Evolutionary conservation across 2,113 vertebrate species (phyloP).

Genomic region (Heteronetta atricapilla): DNA sequence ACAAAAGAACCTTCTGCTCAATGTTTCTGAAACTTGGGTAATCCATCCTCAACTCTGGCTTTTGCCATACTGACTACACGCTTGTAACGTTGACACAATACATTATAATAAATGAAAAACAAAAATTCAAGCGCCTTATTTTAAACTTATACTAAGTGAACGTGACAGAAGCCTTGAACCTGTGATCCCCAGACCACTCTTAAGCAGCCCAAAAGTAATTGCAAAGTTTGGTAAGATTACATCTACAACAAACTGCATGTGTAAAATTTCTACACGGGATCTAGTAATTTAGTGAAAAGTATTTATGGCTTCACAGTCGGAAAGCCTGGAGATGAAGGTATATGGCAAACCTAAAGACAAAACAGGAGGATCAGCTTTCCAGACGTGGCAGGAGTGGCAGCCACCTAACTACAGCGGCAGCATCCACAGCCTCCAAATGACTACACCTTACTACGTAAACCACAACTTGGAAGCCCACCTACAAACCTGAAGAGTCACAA

Average conservation of each 20-base stretch:
- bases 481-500: not conserved
- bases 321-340: not conserved
- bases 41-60: not conserved
- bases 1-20: not conserved
- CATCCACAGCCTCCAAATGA: not conserved
- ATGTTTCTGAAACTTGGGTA: not conserved
- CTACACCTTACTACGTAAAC: not conserved
- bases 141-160: not conserved
- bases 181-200: not conserved
- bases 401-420: not conserved
- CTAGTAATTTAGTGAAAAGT: not conserved
- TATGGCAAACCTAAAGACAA: not conserved
- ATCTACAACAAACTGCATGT: fast-evolving
- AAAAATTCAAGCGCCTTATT: not conserved
- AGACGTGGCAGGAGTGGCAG: not conserved
- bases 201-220: fast-evolving
- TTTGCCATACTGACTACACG: not conserved
- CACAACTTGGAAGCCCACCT: not conserved
- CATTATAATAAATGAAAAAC: not conserved
- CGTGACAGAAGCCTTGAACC: not conserved
- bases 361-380: not conserved
- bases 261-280: not conserved
- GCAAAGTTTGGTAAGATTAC: not conserved
- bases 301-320: not conserved
- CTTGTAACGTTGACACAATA: not conserved